Percentiles rank a stretch among this genome's conserved stretches.
Conservation (phyloP, 2,797 vertebrate species). For the Semaprochilodus insignis region DNA sequence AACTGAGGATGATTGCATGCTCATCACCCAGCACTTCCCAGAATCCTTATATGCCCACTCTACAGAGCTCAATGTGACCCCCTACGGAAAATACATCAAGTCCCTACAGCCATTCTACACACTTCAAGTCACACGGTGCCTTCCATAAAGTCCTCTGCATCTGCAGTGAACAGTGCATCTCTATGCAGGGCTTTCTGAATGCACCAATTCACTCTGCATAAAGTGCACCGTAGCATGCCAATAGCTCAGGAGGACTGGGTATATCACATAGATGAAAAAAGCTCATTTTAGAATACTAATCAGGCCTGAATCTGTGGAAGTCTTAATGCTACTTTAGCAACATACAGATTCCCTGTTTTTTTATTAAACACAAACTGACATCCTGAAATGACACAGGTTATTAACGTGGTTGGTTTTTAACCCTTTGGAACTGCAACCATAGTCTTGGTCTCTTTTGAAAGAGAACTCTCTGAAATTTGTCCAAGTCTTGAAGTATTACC, state of each 20-base stretch:
- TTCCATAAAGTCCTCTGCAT: background rate
- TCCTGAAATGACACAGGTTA: too few relatives aligned
- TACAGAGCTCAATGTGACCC: background rate
- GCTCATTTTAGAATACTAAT: background rate
- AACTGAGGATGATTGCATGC: conserved; percentile 28
- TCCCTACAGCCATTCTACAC: background rate
- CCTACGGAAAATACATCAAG: conserved; percentile 14
- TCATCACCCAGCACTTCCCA: conserved; percentile 14
- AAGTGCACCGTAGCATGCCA: background rate
- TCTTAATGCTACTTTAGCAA: background rate
- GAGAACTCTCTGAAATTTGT: too few relatives aligned
- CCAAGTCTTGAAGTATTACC: too few relatives aligned
- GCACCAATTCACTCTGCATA: background rate
- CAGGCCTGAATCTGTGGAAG: background rate
- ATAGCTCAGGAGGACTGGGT: background rate
- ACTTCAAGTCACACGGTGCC: background rate
- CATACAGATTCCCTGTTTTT: too few relatives aligned
- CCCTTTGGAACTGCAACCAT: too few relatives aligned
- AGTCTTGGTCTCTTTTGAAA: too few relatives aligned
- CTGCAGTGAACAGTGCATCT: background rate
- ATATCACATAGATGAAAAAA: background rate
- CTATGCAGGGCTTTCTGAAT: background rate
- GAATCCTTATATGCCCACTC: conserved; percentile 6
- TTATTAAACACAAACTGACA: too few relatives aligned
- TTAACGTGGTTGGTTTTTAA: too few relatives aligned